These are phyloP conservation scores for Trimorus sp. DNA, from an alignment of 2,888 invertebrate species.

Conservation along the genomic window DNA sequence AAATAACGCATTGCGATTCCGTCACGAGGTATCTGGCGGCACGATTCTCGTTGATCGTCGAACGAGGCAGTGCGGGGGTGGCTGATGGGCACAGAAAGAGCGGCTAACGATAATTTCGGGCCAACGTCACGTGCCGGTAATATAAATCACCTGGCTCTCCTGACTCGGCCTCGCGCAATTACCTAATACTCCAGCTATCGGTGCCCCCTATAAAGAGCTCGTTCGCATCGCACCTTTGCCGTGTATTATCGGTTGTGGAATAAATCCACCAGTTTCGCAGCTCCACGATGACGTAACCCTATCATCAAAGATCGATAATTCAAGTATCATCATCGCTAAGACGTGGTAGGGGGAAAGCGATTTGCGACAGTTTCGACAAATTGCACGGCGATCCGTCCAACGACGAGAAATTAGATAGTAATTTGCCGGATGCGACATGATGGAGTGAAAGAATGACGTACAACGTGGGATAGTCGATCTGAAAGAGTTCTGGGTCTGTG, in stretches of 20 bases:
- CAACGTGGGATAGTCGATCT: too few relatives aligned
- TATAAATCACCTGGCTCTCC: slow-evolving; percentile 79
- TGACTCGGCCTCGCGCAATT: slow-evolving; percentile 74
- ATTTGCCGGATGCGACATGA: slow-evolving; percentile 11
- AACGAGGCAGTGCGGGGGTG: too few relatives aligned
- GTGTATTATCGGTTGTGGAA: slow-evolving; percentile 73
- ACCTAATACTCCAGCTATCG: slow-evolving; percentile 76
- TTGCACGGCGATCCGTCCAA: neutral
- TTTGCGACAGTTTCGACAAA: slow-evolving; percentile 28
- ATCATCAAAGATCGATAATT: slow-evolving; percentile 52
- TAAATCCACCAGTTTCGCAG: slow-evolving; percentile 64
- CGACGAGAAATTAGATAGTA: slow-evolving; percentile 25
- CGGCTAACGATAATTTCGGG: slow-evolving; percentile 78
- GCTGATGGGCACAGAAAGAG: slow-evolving; percentile 44
- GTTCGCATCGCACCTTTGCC: slow-evolving; percentile 57
- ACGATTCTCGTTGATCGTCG: too few relatives aligned
- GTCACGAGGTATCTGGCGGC: too few relatives aligned
- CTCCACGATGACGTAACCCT: slow-evolving; percentile 47
- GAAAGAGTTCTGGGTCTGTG: too few relatives aligned
- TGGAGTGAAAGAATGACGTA: slow-evolving; percentile 6
- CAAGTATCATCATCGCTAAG: slow-evolving; percentile 46
- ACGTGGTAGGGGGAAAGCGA: slow-evolving; percentile 23
- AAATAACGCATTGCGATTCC: too few relatives aligned
- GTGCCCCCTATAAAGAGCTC: slow-evolving; percentile 72
- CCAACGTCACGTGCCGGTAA: slow-evolving; percentile 78